Conservation (phyloP, 35 echinoderm and acorn worm genomes). For the Amphiura filiformis region DNA sequence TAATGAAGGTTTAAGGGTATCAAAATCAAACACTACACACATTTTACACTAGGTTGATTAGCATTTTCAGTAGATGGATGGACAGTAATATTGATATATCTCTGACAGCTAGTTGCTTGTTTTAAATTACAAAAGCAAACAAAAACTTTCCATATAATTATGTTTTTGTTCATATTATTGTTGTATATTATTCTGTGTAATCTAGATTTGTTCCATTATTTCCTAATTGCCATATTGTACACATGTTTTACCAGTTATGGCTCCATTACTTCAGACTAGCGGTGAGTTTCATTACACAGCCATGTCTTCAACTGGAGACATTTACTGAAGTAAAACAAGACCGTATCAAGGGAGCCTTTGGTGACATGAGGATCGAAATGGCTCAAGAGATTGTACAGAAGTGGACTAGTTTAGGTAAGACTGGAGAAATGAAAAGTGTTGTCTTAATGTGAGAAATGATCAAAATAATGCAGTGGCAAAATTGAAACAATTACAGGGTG, state of each 20-base stretch:
- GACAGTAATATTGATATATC: no score
- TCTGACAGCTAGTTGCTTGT: no score
- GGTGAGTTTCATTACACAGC: slow-evolving; percentile 78
- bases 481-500: not conserved
- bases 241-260: slow-evolving; percentile 59
- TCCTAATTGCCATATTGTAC: not conserved
- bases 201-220: no score
- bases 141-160: no score
- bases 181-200: no score
- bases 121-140: no score
- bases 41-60: no score
- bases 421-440: no score
- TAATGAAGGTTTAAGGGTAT: no score
- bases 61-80: no score
- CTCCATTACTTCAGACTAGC: slow-evolving; percentile 79
- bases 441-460: not conserved
- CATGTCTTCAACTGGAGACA: slow-evolving; percentile 66
- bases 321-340: slow-evolving; percentile 56
- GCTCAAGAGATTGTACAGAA: slow-evolving; percentile 58
- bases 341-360: slow-evolving; percentile 59
- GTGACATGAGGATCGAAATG: slow-evolving; percentile 90
- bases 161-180: no score
- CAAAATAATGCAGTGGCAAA: not conserved
- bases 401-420: slow-evolving; percentile 85
- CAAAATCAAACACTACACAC: no score